Evolutionary conservation across 2,113 vertebrate genomes (phyloP).

Genomic region (Rostratula benghalensis): DNA sequence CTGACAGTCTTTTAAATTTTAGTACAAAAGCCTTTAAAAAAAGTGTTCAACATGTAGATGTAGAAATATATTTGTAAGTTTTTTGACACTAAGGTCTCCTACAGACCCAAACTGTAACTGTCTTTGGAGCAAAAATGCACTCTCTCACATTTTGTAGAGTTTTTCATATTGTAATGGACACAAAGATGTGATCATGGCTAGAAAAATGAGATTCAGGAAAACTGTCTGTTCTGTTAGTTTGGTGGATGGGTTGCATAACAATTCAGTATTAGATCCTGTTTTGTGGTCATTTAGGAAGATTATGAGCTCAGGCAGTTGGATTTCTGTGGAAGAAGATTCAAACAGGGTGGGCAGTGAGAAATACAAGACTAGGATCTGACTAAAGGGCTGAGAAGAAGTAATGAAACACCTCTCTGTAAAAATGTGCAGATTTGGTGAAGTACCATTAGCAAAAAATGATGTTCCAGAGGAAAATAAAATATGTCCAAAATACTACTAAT

Average conservation of each 20-base stretch:
- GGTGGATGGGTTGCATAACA: neutral
- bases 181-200: neutral
- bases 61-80: neutral
- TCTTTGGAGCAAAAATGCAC: neutral
- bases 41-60: neutral
- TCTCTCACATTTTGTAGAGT: neutral
- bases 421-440: neutral
- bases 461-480: neutral
- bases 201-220: neutral
- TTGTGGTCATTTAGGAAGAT: neutral
- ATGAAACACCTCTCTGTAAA: neutral
- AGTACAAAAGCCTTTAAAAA: neutral
- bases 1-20: neutral
- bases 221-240: neutral
- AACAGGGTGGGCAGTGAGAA: neutral
- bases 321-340: neutral
- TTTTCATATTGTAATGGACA: neutral
- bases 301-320: neutral
- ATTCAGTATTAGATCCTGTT: neutral
- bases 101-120: neutral
- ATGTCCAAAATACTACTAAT: neutral
- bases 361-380: too few relatives aligned
- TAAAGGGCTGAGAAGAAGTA: neutral
- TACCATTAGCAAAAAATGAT: neutral
- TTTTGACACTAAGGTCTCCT: neutral